Evolutionary conservation across 2,797 vertebrate species (phyloP), one percentile per base, ranked within the genome.

Genomic region (Oreochromis mossambicus): DNA sequence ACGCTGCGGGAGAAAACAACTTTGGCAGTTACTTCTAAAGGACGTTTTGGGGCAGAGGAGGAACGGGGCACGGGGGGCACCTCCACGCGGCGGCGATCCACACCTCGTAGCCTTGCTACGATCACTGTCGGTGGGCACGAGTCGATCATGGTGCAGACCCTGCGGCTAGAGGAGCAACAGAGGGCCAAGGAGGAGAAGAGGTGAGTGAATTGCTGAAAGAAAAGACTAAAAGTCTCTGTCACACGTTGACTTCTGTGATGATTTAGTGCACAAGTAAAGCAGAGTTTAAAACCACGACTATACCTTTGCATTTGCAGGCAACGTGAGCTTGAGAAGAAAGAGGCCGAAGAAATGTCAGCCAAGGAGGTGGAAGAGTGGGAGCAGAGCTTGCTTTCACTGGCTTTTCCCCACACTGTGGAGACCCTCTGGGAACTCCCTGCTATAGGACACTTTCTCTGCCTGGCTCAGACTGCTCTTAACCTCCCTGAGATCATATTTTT

Each of bases 291-390:
- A 61, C 5, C 26, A 15, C 8, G 38, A 12, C 7, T 84, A 5
- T 87, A 61, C 75, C 36, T 34, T 88, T 56, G 78, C 8, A 19
- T 63, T 82, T 88, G 21, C 92, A 99, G 98, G 95, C 96, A 98
- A 89, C 97, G 98, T 89, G 99, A 99, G 79, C 97, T 98, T 88
- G 98, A 98, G 90, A 97, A 96, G 93, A 99, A 97, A 92, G 98
- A 99, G 93, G 97, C 98, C 32, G 98, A 98, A 94, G 99, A 99
- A 96, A 97, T 97, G 87, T 98, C 96, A 84, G 98, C 97, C 89
- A 99, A 99, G 92, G 98, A 99, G 95, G 95, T 99, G 85, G 98
- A 98, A 92, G 97, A 99, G 88, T 99, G 99, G 99, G 99, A 99
- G 93, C 96, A 94, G 82, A 96, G 89, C 77, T 95, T 99, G 86